phyloP scores from a whole-genome alignment of 1,140 invertebrate genomes.

The Aradophagus sp. region DNA sequence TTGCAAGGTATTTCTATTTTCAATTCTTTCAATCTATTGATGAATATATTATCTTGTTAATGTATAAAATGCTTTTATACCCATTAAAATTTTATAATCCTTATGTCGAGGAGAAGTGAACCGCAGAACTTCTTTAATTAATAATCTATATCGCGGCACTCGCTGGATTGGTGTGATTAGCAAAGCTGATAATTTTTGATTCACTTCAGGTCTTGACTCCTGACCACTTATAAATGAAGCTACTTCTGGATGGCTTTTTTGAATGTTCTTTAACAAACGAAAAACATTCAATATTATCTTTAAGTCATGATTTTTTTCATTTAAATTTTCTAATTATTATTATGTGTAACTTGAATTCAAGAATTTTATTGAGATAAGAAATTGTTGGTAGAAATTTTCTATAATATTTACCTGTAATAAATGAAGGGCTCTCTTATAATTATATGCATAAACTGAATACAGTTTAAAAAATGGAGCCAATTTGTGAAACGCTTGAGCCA shows the following conservation, averaged over 20 bases:
- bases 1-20: no score
- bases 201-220: conserved; percentile 83
- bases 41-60: no score
- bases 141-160: conserved; percentile 83
- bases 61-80: conserved; percentile 55
- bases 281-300: no score
- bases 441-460: conserved; percentile 86
- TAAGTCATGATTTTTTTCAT: no score
- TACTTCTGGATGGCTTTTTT: conserved; percentile 77
- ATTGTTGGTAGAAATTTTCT: no score
- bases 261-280: conserved; percentile 72
- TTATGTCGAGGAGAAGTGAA: conserved; percentile 78
- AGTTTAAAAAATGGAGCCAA: conserved; percentile 86
- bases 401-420: conserved; percentile 73
- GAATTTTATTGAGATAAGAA: no score
- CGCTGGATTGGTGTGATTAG: conserved; percentile 86
- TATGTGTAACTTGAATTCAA: no score
- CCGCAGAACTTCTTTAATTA: conserved; percentile 81
- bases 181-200: conserved; percentile 80
- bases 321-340: not conserved
- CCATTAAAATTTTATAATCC: conserved; percentile 76
- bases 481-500: conserved; percentile 81
- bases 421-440: conserved; percentile 79
- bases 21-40: no score
- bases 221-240: conserved; percentile 78